These are phyloP conservation scores for Oenanthe melanoleuca DNA, from an alignment of 2,113 vertebrate genomes.

Conservation along the genomic window DNA sequence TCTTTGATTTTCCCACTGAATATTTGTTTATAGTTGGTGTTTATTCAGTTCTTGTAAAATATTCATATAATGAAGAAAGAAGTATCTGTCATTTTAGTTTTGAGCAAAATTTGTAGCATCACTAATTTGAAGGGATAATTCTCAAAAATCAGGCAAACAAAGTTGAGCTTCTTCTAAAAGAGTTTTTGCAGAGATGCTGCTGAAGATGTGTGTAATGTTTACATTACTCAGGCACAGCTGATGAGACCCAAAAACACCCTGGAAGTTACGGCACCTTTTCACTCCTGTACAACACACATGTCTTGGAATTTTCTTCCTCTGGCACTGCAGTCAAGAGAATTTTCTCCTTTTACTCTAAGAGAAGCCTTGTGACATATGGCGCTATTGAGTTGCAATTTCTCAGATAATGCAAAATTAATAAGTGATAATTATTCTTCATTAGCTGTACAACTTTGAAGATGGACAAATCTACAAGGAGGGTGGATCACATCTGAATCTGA, in stretches of 20 bases:
- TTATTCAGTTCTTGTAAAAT: neutral
- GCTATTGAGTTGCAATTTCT: neutral
- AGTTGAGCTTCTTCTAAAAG: neutral
- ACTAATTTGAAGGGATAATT: neutral
- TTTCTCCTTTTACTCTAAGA: neutral
- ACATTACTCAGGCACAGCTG: neutral
- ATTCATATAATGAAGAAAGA: neutral
- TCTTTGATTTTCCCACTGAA: neutral
- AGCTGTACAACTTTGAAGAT: neutral
- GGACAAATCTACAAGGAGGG: neutral
- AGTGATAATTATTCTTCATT: neutral
- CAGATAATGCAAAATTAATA: constrained; percentile 6
- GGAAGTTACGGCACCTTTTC: neutral
- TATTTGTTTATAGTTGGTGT: neutral
- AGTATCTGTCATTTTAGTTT: neutral
- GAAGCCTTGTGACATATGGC: neutral
- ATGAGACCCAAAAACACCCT: rapidly evolving
- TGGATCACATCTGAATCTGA: neutral
- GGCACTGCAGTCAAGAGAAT: neutral
- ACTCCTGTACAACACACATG: rapidly evolving
- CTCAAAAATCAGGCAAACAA: neutral
- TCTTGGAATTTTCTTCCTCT: neutral
- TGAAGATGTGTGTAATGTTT: neutral
- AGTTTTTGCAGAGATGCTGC: neutral
- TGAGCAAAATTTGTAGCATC: neutral